Base-by-base conservation (phyloP, 1,140 invertebrate species). In the Danaus plexippus region DNA sequence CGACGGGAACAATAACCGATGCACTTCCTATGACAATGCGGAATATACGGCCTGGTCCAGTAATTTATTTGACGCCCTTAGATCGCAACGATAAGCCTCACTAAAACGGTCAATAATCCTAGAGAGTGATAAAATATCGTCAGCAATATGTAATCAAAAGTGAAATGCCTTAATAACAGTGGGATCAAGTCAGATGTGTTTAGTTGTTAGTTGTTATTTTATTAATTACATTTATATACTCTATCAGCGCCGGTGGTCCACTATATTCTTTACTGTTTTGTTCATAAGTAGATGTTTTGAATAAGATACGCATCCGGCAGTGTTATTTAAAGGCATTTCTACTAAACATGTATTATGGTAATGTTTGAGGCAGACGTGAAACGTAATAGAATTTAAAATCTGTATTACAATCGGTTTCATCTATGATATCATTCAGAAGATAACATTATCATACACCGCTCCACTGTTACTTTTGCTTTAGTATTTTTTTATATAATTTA, bases 11-110 rank as follows among this genome's bases (percentile, higher is more conserved):
- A 80, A 82, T 82, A 80, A 77, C 71, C 68, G 75, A 80, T 77
- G 73, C 69, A 75, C 73, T 75, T 73, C 75, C 76, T 77, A 73
- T 75, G 73, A 79, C 78, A 81, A 79, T 76, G 68, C 71, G 67
- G 54, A 47, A 54, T 57, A 57, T 57, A 54, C 59, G 52, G 46
- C 43, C 50, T 46, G 61, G 57, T 50, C 50, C 53, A 57, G 67
- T 75, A 74, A 81, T 73, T 75, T 73, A 79, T 75, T 60, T 64
- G 51, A 67, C 49, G 63, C 57, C 56, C 49, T 44, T 58, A 77
- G 76, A 77, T 81, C 67, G 62, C 69, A 67, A 63, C 65, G 76
- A 81, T 81, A 76, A 47, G 61, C 59, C 49, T 61, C 56, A 66
- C 65, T 69, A 71, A 74, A 77, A 71, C 74, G 67, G 80, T 82